Conservation (phyloP, 2,113 vertebrate genomes). For the Gymnobelideus leadbeateri region DNA sequence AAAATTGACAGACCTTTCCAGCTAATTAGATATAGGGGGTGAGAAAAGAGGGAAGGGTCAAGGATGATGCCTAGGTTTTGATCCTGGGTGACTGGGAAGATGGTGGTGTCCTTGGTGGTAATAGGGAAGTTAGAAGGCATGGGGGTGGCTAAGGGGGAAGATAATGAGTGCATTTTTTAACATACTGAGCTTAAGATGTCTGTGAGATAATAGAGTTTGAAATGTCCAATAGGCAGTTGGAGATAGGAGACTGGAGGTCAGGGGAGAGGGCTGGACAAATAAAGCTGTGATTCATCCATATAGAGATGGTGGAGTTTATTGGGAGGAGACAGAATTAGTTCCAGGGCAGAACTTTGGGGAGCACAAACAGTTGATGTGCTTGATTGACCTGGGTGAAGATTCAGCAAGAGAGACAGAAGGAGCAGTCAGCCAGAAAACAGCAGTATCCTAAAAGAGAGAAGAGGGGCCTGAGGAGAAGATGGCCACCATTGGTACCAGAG, state of each 20-base stretch:
- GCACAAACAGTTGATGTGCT: background rate
- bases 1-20: background rate
- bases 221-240: background rate
- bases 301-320: background rate
- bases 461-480: background rate
- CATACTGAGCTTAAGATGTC: background rate
- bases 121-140: background rate
- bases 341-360: background rate
- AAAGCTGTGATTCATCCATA: background rate
- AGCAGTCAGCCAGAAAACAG: background rate
- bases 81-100: background rate
- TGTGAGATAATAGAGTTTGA: background rate
- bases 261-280: background rate
- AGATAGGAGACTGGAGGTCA: background rate
- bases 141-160: background rate
- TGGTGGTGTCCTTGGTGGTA: background rate
- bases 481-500: background rate
- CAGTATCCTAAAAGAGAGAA: background rate
- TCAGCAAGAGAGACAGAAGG: background rate
- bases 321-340: background rate
- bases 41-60: background rate
- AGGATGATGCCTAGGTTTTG: background rate
- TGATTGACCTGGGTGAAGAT: background rate
- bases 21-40: background rate
- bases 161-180: background rate